Conservation (phyloP, 2,113 vertebrate genomes). For the Piprites chloris region DNA sequence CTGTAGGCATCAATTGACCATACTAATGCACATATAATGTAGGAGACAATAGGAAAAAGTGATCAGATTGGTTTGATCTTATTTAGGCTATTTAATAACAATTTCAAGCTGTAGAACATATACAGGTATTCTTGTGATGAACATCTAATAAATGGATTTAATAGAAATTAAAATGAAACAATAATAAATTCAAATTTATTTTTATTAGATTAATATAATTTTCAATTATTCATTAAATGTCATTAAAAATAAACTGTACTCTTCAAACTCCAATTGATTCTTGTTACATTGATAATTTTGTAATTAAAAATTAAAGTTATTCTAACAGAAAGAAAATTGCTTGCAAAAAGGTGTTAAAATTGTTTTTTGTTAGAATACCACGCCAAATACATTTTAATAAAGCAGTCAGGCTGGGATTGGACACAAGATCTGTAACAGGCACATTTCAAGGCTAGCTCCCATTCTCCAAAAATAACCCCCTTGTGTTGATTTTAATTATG, state of each 20-base stretch:
- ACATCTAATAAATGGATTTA: not conserved
- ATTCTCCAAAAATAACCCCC: slow-evolving; percentile 20
- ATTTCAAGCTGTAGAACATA: not conserved
- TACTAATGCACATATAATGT: not conserved
- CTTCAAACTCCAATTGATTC: not conserved
- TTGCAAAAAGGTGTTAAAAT: slow-evolving; percentile 48
- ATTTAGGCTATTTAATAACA: not conserved
- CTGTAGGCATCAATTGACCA: not conserved
- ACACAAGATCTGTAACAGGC: not conserved
- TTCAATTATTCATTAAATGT: slow-evolving; percentile 49
- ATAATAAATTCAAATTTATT: slow-evolving; percentile 24
- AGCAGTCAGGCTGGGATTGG: not conserved
- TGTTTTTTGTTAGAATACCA: slow-evolving; percentile 28
- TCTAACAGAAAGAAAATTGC: slow-evolving; percentile 35
- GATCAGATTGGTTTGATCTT: not conserved
- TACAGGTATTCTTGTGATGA: not conserved
- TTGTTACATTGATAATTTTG: slow-evolving; percentile 38
- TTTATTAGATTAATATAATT: slow-evolving; percentile 36
- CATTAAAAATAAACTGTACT: slow-evolving; percentile 15
- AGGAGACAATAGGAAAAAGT: not conserved
- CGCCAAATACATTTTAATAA: slow-evolving; percentile 55
- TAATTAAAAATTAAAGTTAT: slow-evolving; percentile 52
- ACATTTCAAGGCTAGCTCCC: slow-evolving; percentile 31
- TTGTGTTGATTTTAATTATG: slow-evolving; percentile 51
- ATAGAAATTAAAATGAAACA: slow-evolving; percentile 21